Base-by-base conservation (phyloP, 2,888 invertebrate species). In the Pandemis cinnamomeana region DNA sequence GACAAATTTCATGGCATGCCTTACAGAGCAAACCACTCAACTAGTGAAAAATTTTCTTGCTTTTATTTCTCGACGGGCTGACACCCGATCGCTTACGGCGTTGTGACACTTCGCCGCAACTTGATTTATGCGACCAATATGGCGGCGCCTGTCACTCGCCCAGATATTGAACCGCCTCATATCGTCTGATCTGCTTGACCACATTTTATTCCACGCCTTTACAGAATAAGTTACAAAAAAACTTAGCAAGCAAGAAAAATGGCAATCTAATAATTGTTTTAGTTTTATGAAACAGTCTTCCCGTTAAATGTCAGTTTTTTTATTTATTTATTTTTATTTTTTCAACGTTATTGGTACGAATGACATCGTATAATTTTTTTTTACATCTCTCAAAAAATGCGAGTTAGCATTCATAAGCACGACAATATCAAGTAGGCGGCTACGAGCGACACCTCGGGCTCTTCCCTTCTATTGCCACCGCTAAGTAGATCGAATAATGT, bases 91-190 rank as follows among this genome's bases (percentile, higher is more conserved):
- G 92, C 92, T 93, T 92, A 92, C 89, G 89, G 89, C 85, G 78
- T 77, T 86, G 86, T 89, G 92, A 91, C 92, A 91, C 90, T 90
- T 91, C 88, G 85, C 86, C 87, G 84, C 83, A 83, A 87, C 89
- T 91, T 94, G 93, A 94, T 94, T 94, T 94, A 93, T 94, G 93
- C 92, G 89, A 88, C 90, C 93, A 93, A 93, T 93, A 93, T 93
- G 93, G 93, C 91, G 86, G 88, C 84, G 83, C 84, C 89, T 90
- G 92, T 92, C 93, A 92, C 88, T 91, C 89, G 87, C 79, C 85
- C 79, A 80, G 86, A 88, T 91, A 91, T 90, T 89, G 89, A 91
- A 88, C 90, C 88, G 85, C 82, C 64, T 86, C 88, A 85, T 89
- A 89, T 89, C 88, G 86, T 84, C 86, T 82, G 84, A 64, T 71